Conservation (phyloP, 2,888 invertebrate species). For the Cephus pulcher region DNA sequence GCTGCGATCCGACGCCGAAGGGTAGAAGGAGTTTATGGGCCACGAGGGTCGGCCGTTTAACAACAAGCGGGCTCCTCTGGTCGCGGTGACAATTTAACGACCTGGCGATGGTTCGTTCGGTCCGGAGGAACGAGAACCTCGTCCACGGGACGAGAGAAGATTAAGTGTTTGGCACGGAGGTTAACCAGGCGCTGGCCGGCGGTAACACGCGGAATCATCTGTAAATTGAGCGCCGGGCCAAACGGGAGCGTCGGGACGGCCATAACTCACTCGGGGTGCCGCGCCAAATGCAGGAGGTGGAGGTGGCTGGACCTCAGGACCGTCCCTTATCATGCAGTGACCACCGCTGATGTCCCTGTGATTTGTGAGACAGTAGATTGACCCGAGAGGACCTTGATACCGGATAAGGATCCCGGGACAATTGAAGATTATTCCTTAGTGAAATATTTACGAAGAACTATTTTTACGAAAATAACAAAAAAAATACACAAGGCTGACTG, state of each 20-base stretch:
- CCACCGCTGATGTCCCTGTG: conserved; percentile 26
- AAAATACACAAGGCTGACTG: neutral
- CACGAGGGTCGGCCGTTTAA: conserved; percentile 47
- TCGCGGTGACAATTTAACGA: conserved; percentile 44
- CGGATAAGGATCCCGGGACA: neutral
- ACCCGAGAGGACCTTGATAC: conserved; percentile 16
- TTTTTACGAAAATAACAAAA: neutral
- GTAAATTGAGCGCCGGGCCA: conserved; percentile 71
- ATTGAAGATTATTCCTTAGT: neutral
- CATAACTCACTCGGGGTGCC: conserved; percentile 68
- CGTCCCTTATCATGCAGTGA: conserved; percentile 34
- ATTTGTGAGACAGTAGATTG: conserved; percentile 28
- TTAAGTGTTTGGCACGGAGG: conserved; percentile 66
- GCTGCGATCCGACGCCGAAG: conserved; percentile 25
- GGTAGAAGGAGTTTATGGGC: conserved; percentile 58
- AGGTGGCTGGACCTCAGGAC: conserved; percentile 10
- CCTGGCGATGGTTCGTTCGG: conserved; percentile 39
- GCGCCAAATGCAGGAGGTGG: conserved; percentile 31
- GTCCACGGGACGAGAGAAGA: conserved; percentile 56
- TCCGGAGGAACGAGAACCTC: conserved; percentile 26
- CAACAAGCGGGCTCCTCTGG: conserved; percentile 22
- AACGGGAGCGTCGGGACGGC: conserved; percentile 62
- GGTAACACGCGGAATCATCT: conserved; percentile 71
- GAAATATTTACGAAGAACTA: neutral
- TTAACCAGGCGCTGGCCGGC: conserved; percentile 67